A percentile compares a stretch with the other conserved stretches of the same genome.
These are phyloP conservation scores for Alligator sinensis DNA, from an alignment of 2,113 vertebrate species.

Conservation along the genomic window DNA sequence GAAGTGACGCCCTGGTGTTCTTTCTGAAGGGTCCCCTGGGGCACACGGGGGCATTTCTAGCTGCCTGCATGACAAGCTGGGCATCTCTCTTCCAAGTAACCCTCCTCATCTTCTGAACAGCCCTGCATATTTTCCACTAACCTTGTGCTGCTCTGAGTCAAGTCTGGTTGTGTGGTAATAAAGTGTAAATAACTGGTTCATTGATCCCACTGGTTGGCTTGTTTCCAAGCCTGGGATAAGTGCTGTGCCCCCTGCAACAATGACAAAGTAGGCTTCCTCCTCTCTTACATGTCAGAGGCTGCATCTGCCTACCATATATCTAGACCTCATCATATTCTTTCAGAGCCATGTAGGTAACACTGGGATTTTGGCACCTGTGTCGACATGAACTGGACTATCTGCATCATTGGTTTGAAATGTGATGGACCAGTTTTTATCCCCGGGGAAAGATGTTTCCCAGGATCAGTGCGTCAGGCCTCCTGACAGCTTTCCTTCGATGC, in stretches of 20 bases:
- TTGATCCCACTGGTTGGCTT: not conserved
- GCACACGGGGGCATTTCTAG: not conserved
- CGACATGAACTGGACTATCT: not conserved
- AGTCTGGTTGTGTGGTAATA: not conserved
- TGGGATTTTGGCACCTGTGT: not conserved
- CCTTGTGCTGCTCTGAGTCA: not conserved
- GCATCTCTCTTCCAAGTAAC: not conserved
- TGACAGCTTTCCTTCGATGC: not conserved
- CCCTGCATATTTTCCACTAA: not conserved
- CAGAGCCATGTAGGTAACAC: not conserved
- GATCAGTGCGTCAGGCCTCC: not conserved
- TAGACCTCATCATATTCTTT: not conserved
- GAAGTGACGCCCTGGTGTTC: not conserved
- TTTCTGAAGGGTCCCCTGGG: not conserved
- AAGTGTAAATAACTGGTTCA: not conserved
- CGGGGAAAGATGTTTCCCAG: not conserved
- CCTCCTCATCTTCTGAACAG: not conserved
- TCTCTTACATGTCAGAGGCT: conserved; percentile 13
- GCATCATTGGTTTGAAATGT: not conserved
- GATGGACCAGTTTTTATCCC: not conserved
- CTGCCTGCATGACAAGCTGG: not conserved
- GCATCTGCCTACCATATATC: conserved; percentile 32
- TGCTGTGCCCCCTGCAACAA: conserved; percentile 1
- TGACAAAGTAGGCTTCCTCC: conserved; percentile 50
- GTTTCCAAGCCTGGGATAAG: not conserved